Percentiles rank a stretch among this genome's conserved stretches.
phyloP scores from a whole-genome alignment of 2,797 vertebrate genomes.

The Leptatherina wallacei region DNA sequence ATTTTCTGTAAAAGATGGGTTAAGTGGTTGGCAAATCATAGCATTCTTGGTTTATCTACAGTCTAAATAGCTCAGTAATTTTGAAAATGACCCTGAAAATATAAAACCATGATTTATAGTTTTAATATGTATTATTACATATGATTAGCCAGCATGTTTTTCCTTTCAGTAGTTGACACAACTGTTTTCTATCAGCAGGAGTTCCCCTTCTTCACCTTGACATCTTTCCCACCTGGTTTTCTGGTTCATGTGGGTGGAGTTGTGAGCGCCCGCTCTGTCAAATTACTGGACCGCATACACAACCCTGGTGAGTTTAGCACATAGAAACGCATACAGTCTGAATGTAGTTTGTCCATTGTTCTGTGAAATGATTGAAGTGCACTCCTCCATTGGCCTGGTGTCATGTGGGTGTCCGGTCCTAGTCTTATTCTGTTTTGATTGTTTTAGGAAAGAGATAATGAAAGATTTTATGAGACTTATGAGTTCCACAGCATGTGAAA shows the following conservation, averaged over 20 bases:
- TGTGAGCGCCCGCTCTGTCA: constrained; percentile 97
- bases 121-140: neutral
- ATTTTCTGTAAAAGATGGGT: neutral
- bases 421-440: constrained; percentile 26
- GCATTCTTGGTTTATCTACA: neutral
- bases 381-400: constrained; percentile 36
- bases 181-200: constrained; percentile 82
- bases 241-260: constrained; percentile 95
- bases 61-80: neutral
- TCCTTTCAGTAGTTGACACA: constrained; percentile 20
- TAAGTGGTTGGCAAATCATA: neutral
- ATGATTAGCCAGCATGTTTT: constrained; percentile 2
- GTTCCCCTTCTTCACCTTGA: constrained; percentile 97
- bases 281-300: constrained; percentile 97
- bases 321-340: constrained; percentile 1
- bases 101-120: neutral
- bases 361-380: constrained; percentile 33
- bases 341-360: constrained; percentile 25
- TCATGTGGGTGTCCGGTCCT: constrained; percentile 43
- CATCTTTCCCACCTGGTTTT: constrained; percentile 93
- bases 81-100: neutral
- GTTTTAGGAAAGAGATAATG: constrained; percentile 21
- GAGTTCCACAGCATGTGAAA: constrained; percentile 61
- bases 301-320: constrained; percentile 91
- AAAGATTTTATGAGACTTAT: constrained; percentile 24